Base-by-base conservation (phyloP, 1,140 invertebrate species). In the Oryctes rhinoceros region DNA sequence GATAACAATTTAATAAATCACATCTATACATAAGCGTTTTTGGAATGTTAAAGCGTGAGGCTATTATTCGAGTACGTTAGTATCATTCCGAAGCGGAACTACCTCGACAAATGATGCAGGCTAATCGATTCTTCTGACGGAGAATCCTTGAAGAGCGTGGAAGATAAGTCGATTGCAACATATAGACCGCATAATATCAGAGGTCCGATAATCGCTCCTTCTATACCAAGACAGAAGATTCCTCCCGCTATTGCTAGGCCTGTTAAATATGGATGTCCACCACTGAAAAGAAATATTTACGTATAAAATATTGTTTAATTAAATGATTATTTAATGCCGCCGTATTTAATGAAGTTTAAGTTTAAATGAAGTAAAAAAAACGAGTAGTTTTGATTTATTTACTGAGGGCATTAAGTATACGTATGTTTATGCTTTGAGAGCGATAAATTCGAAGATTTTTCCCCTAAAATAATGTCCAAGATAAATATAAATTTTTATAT, bases 231-330 rank as follows among this genome's bases (percentile, higher is more conserved):
- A 90, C 96, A 99, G 87, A 99, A 98, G 82, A 99, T 96, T 49
- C 98, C 98, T n/a, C 98, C 98, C 10, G 97, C 97, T 84, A 99
- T 98, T 0, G 98, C 96, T 47, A 99, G 88, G 44, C 97, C 98
- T n/a, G 98, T 99, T 39, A 99, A 91, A 89, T 99, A 99, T 0
- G 98, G 98, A 91, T 99, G 98, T 35, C 97, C 96, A 37, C 97
- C 96, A 79, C 94, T 96, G 84, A 76, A 91, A 89, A 81, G 82
- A 83, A 80, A 39, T 37, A 82, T 80, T 62, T 83, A 76, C 39
- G 44, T 71, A 79, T 20, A 78, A 30, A 30, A 30, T 30, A 30
- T 78, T 24, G 18, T 78, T 7, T 75, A 78, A 79, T 15, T 44
- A 76, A 53, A 53, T 13, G 79, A 81, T 76, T n/a, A n/a, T n/a